A percentile compares a stretch with the other conserved stretches of the same genome.
Conservation (phyloP, 2,888 invertebrate genomes). For the Philhelius pedissequus region DNA sequence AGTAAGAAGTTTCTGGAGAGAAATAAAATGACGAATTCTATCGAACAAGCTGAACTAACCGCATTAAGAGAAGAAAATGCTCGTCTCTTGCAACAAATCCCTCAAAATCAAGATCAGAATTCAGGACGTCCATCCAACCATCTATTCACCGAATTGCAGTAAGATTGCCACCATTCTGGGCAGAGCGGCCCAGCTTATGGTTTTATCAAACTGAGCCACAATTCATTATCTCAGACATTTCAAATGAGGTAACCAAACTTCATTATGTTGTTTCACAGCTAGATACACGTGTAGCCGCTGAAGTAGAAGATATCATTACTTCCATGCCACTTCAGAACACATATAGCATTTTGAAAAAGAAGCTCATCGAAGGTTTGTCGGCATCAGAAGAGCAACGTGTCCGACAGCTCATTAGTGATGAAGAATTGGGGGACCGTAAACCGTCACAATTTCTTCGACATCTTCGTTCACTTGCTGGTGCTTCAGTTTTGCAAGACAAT, state of each 20-base stretch:
- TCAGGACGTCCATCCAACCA: not conserved
- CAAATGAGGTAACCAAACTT: not conserved
- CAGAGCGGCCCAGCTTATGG: constrained; percentile 15
- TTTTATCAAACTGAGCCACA: constrained; percentile 1
- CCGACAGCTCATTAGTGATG: not conserved
- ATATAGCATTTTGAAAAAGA: not conserved
- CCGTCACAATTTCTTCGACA: constrained; percentile 17
- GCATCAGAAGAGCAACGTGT: too few relatives aligned
- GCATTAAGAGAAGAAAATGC: not conserved
- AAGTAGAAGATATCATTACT: not conserved
- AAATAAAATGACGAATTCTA: too few relatives aligned
- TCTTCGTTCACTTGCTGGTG: not conserved
- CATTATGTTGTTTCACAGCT: not conserved
- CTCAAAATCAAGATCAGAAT: not conserved
- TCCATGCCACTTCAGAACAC: not conserved
- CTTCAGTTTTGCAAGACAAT: not conserved
- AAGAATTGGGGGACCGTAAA: constrained; percentile 11
- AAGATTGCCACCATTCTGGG: constrained; percentile 5
- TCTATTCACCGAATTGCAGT: constrained; percentile 1
- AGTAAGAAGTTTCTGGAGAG: too few relatives aligned
- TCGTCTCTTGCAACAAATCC: not conserved
- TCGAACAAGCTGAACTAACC: not conserved
- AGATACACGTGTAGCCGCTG: not conserved
- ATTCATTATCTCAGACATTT: not conserved
- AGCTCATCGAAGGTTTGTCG: too few relatives aligned